Conservation (phyloP, 2,888 invertebrate species). For the Allacma fusca region DNA sequence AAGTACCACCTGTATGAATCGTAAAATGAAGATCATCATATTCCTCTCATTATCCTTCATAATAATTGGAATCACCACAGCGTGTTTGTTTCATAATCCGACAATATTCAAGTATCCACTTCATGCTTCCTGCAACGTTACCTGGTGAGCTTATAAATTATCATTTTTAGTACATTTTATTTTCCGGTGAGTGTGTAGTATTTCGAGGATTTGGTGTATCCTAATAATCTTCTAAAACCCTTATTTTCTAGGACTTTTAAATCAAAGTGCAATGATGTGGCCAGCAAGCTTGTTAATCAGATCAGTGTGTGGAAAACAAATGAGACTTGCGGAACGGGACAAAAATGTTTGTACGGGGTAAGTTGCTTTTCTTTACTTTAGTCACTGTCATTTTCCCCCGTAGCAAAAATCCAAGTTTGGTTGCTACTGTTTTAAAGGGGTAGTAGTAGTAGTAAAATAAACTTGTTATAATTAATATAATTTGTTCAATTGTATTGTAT, state of each 20-base stretch:
- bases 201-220: too few relatives aligned
- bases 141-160: conserved; percentile 50
- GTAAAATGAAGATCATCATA: conserved; percentile 12
- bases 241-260: conserved; percentile 58
- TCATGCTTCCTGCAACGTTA: conserved; percentile 61
- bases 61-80: conserved; percentile 25
- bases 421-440: too few relatives aligned
- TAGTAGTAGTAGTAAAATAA: too few relatives aligned
- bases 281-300: conserved; percentile 57
- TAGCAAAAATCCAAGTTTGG: conserved; percentile 46
- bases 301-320: conserved; percentile 56
- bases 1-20: background rate
- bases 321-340: conserved; percentile 39
- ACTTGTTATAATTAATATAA: too few relatives aligned
- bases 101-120: conserved; percentile 59
- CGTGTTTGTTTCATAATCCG: conserved; percentile 59
- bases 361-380: background rate
- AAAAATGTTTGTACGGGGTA: conserved; percentile 41
- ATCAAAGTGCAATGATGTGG: conserved; percentile 54
- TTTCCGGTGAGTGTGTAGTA: too few relatives aligned
- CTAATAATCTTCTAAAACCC: background rate
- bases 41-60: background rate
- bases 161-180: background rate
- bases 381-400: too few relatives aligned
- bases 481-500: too few relatives aligned